Conservation (phyloP, 1,140 invertebrate species). For the Trichonephila inaurata region DNA sequence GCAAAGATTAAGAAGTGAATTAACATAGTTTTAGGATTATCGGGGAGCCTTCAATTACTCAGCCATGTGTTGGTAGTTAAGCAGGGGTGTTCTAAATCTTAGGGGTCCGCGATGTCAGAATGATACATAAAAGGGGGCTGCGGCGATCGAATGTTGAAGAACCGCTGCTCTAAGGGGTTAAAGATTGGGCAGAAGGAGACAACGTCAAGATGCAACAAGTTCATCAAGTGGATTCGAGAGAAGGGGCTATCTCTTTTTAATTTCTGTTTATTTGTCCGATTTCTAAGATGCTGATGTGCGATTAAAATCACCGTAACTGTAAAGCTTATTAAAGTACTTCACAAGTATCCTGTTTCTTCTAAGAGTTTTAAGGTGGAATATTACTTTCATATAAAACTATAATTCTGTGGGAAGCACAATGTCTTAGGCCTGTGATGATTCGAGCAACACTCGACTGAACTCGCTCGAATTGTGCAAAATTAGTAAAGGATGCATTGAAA, state of each 20-base stretch:
- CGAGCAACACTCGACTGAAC: too few species aligned
- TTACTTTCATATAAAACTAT: not conserved
- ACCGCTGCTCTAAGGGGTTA: not conserved
- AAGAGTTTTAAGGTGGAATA: not conserved
- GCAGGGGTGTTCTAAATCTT: too few species aligned
- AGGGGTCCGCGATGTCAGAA: too few species aligned
- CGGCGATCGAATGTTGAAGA: too few species aligned
- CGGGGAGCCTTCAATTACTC: too few species aligned
- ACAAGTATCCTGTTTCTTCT: not conserved
- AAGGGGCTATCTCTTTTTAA: not conserved
- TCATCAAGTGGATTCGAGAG: not conserved
- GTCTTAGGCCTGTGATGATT: not conserved
- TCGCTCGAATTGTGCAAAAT: too few species aligned
- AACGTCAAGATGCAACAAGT: not conserved
- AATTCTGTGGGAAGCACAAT: not conserved
- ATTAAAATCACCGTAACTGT: not conserved
- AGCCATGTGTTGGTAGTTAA: too few species aligned
- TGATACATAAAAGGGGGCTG: too few species aligned
- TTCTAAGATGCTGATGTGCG: not conserved
- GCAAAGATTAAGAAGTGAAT: too few species aligned
- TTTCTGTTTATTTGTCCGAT: not conserved
- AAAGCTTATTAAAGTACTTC: not conserved
- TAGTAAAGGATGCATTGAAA: too few species aligned
- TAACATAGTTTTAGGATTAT: too few species aligned
- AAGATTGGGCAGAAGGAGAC: not conserved